phyloP scores from a whole-genome alignment of 2,797 vertebrate species.

The Sebastes flavidus region DNA sequence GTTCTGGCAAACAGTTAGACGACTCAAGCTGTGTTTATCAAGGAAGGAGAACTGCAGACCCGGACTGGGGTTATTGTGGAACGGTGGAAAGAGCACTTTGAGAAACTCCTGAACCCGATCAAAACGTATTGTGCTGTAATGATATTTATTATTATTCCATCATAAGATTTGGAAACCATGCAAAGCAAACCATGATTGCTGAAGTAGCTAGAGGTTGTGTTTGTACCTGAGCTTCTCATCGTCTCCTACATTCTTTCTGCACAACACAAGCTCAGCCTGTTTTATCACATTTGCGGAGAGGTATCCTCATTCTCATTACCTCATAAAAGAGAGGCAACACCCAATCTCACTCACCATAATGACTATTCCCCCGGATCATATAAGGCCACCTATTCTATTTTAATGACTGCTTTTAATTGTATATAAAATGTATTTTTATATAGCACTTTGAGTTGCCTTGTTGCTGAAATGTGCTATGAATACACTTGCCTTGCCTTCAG shows the following conservation, averaged over 20 bases:
- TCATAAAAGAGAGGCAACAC: constrained; percentile 53
- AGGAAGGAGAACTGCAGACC: too few relatives aligned
- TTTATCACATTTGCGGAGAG: constrained; percentile 11
- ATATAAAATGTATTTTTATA: too few relatives aligned
- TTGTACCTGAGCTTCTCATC: neutral
- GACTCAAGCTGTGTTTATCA: too few relatives aligned
- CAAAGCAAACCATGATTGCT: neutral
- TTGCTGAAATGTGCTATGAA: neutral
- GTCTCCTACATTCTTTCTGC: neutral
- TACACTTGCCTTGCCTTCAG: constrained; percentile 21
- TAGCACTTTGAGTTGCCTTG: neutral
- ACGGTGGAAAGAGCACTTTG: too few relatives aligned
- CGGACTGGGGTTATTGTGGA: too few relatives aligned
- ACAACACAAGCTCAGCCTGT: neutral
- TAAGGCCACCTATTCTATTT: constrained; percentile 46
- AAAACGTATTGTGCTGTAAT: neutral
- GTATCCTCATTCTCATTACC: neutral
- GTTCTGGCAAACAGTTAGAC: too few relatives aligned
- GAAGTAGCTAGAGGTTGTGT: neutral
- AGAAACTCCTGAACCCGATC: too few relatives aligned
- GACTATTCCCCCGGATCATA: constrained; percentile 71
- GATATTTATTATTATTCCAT: neutral
- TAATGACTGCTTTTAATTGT: neutral
- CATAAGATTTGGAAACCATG: neutral
- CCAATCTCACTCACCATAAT: constrained; percentile 54